phyloP scores from a whole-genome alignment of 2,113 vertebrate species.

The Pungitius pungitius region DNA sequence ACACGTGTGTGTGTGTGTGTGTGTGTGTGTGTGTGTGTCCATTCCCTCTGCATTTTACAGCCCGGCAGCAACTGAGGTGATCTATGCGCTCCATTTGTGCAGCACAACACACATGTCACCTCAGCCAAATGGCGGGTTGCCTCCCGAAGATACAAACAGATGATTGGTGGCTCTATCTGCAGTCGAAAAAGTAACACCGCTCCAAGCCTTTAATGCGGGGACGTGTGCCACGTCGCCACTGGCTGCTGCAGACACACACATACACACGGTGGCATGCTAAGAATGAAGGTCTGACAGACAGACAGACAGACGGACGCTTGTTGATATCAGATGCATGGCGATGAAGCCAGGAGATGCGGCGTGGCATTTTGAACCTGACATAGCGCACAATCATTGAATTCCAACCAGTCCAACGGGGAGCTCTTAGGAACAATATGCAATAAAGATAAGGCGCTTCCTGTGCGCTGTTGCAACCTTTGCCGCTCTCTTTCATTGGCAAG shows the following conservation, averaged over 20 bases:
- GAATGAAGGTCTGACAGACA: constrained; percentile 59
- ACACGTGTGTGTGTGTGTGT: neutral
- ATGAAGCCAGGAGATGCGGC: constrained; percentile 51
- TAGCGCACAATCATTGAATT: constrained; percentile 24
- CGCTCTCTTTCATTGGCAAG: neutral
- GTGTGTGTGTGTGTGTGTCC: neutral
- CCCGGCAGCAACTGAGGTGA: constrained; percentile 12
- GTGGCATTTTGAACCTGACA: constrained; percentile 53
- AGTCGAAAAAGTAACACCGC: constrained; percentile 14
- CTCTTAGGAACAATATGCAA: neutral
- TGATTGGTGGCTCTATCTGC: constrained; percentile 40
- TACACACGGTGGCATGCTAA: constrained; percentile 50
- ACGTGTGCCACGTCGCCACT: constrained; percentile 25
- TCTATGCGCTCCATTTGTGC: constrained; percentile 27
- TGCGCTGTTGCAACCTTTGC: constrained; percentile 8
- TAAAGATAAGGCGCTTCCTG: constrained; percentile 45
- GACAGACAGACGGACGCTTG: constrained; percentile 27
- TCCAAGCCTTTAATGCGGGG: constrained; percentile 23
- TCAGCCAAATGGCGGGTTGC: constrained; percentile 35
- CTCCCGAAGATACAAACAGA: constrained; percentile 27
- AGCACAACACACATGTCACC: constrained; percentile 44
- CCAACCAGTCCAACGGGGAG: constrained; percentile 21
- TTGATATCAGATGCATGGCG: constrained; percentile 52
- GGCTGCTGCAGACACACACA: constrained; percentile 39
- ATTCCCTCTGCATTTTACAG: constrained; percentile 16